Percentiles rank a stretch among this genome's conserved stretches.
Evolutionary conservation across 2,113 vertebrate species (phyloP).

Genomic region (Forbesichthys agassizii): DNA sequence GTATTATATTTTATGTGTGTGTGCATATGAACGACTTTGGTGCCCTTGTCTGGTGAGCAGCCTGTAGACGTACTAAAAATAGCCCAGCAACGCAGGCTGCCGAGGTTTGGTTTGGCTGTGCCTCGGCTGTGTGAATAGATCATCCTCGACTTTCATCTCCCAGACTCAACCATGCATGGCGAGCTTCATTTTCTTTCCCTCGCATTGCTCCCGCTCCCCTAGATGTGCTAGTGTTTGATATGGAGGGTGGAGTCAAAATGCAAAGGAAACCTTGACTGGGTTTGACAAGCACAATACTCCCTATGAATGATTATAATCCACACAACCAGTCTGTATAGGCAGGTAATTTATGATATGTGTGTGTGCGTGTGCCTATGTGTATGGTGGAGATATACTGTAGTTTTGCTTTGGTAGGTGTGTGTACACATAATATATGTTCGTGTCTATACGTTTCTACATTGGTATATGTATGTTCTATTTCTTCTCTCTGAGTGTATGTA

Average conservation of each 20-base stretch:
- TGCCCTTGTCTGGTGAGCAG: constrained; percentile 52
- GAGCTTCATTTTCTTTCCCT: constrained; percentile 71
- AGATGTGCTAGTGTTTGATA: constrained; percentile 74
- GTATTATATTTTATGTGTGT: too few species aligned
- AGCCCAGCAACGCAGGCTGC: constrained; percentile 47
- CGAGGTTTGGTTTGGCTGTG: constrained; percentile 67
- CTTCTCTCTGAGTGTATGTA: constrained; percentile 25
- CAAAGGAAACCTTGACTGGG: constrained; percentile 74
- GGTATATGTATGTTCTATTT: constrained; percentile 7
- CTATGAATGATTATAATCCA: constrained; percentile 70
- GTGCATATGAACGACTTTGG: too few species aligned
- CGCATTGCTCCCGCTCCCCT: constrained; percentile 8
- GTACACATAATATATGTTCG: constrained; percentile 10
- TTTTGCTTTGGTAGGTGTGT: constrained; percentile 4
- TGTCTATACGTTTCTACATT: constrained; percentile 12
- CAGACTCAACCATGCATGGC: constrained; percentile 68
- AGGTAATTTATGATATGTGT: constrained; percentile 72
- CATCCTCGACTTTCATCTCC: constrained; percentile 71
- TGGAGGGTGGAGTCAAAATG: constrained; percentile 69
- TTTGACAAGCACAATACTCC: constrained; percentile 74
- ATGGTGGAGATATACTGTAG: background rate
- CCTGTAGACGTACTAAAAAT: constrained; percentile 70
- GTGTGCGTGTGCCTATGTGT: constrained; percentile 49
- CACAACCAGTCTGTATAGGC: constrained; percentile 57
- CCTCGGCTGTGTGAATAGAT: constrained; percentile 66